These are phyloP conservation scores for Aldrovandia affinis DNA, from an alignment of 2,797 vertebrate genomes.

Conservation along the genomic window DNA sequence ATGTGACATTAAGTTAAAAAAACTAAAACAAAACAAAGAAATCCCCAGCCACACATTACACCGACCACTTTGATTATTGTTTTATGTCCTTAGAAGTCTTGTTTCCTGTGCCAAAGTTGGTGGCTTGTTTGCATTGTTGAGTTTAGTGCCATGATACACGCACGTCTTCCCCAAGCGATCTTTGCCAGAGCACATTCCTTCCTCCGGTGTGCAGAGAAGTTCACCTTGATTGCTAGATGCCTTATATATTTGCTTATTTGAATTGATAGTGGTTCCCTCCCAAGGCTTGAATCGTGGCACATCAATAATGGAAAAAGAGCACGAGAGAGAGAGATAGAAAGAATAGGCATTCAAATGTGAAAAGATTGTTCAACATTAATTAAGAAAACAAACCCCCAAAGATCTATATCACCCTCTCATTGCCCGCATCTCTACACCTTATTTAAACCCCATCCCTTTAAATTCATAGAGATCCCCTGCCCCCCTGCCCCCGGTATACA, in stretches of 20 bases:
- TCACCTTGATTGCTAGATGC: neutral
- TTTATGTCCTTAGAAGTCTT: neutral
- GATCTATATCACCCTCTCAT: constrained; percentile 49
- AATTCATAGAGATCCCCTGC: constrained; percentile 12
- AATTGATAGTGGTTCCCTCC: constrained; percentile 44
- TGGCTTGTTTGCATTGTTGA: constrained; percentile 20
- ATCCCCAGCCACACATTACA: constrained; percentile 15
- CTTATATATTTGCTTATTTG: constrained; percentile 3
- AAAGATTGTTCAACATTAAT: constrained; percentile 39
- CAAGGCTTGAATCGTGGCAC: constrained; percentile 39
- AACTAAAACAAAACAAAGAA: constrained; percentile 8
- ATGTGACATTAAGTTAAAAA: neutral
- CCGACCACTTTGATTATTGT: neutral
- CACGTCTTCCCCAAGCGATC: constrained; percentile 14
- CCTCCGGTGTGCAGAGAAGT: constrained; percentile 1
- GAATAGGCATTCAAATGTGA: constrained; percentile 14
- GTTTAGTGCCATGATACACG: neutral
- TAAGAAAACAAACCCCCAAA: constrained; percentile 50
- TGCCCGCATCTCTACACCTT: constrained; percentile 30
- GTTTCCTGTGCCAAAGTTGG: constrained; percentile 26
- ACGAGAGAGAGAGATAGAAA: constrained; percentile 37
- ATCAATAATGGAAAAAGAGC: constrained; percentile 39
- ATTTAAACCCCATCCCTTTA: constrained; percentile 28
- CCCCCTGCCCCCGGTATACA: neutral
- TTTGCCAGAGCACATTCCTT: neutral